A percentile compares a stretch with the other conserved stretches of the same genome.
phyloP scores from a whole-genome alignment of 1,140 invertebrate species.

The Latrodectus geometricus region DNA sequence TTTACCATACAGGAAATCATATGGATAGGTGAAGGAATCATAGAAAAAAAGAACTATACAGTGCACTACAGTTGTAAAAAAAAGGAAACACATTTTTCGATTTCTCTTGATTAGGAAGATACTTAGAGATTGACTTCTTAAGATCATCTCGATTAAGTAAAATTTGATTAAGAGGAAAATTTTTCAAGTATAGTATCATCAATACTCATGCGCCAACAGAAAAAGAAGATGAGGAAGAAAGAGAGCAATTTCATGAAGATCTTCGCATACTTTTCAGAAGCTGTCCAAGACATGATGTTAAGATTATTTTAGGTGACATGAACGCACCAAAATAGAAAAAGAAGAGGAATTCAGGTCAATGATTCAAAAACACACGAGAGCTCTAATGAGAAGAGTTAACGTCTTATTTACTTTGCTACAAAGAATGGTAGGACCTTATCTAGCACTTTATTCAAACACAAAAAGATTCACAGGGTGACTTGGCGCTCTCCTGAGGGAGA shows the following conservation, averaged over 20 bases:
- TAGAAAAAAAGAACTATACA: neutral
- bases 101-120: neutral
- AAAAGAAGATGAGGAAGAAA: neutral
- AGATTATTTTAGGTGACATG: neutral
- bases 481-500: neutral
- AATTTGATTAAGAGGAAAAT: constrained; percentile 1
- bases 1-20: constrained; percentile 3
- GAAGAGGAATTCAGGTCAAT: neutral
- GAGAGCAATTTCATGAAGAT: neutral
- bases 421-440: neutral
- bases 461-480: neutral
- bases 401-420: no score
- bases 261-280: constrained; percentile 6
- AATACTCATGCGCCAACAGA: constrained; percentile 3
- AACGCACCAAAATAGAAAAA: neutral
- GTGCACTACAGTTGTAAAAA: constrained; percentile 6
- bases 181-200: constrained; percentile 5
- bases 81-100: neutral
- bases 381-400: no score
- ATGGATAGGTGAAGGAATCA: neutral
- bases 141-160: neutral
- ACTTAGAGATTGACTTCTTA: neutral
- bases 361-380: neutral
- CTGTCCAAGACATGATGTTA: neutral
- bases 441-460: constrained; percentile 11